These are phyloP conservation scores for Papilio polytes DNA, from an alignment of 1,140 invertebrate species.

Conservation along the genomic window DNA sequence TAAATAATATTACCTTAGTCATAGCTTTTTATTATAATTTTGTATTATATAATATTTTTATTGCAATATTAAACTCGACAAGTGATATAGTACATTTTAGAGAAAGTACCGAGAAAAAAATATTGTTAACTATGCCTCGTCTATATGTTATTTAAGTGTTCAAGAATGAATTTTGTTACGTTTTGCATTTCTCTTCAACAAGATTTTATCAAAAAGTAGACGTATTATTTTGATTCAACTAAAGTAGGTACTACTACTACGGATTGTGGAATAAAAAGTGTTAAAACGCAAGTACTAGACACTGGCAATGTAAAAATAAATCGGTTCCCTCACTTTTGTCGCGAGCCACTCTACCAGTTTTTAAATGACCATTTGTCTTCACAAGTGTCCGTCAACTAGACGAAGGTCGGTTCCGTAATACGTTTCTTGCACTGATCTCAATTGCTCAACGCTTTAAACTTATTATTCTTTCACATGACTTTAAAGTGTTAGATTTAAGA, in stretches of 20 bases:
- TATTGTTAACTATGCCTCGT: too few species aligned
- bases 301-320: conserved; percentile 5
- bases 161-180: too few species aligned
- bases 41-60: too few species aligned
- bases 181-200: too few species aligned
- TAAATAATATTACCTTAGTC: too few species aligned
- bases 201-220: too few species aligned
- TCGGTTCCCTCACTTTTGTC: neutral
- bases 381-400: conserved; percentile 53
- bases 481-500: neutral
- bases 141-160: too few species aligned
- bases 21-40: too few species aligned
- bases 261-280: neutral
- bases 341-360: conserved; percentile 17
- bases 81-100: too few species aligned
- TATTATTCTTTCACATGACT: neutral
- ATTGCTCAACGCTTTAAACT: conserved; percentile 19
- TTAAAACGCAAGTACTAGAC: neutral
- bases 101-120: too few species aligned
- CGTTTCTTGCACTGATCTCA: conserved; percentile 10
- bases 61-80: too few species aligned
- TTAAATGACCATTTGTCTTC: conserved; percentile 57
- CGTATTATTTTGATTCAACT: neutral
- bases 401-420: conserved; percentile 43
- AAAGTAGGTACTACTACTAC: neutral